phyloP scores from a whole-genome alignment of 2,888 invertebrate species.

The Ecliptopera silaceata region DNA sequence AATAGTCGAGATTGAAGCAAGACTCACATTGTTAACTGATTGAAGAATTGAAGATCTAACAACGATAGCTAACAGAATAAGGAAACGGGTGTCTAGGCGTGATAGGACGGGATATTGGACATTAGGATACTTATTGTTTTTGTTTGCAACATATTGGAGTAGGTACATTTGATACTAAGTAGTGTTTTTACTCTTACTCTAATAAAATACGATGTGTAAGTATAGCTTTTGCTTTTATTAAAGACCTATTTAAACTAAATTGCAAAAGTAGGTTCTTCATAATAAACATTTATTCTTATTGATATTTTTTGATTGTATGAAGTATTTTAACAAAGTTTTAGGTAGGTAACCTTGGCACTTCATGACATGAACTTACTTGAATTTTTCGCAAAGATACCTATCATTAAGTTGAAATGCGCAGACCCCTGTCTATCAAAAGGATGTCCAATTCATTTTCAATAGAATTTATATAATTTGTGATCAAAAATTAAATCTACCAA shows the following conservation, averaged over 20 bases:
- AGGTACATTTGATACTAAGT: too few species aligned
- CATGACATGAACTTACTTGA: not conserved
- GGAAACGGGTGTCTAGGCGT: slow-evolving; percentile 69
- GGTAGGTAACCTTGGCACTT: too few species aligned
- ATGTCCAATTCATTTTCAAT: slow-evolving; percentile 1
- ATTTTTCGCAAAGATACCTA: not conserved
- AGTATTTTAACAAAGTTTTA: too few species aligned
- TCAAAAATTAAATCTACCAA: slow-evolving; percentile 4
- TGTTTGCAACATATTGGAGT: not conserved
- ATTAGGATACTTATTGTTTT: slow-evolving; percentile 46
- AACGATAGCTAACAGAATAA: slow-evolving; percentile 68
- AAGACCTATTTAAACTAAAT: too few species aligned
- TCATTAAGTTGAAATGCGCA: not conserved
- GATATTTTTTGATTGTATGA: too few species aligned
- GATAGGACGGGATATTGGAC: slow-evolving; percentile 61
- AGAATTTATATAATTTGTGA: slow-evolving; percentile 9
- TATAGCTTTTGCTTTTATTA: too few species aligned
- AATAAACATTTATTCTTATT: too few species aligned
- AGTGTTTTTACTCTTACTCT: too few species aligned
- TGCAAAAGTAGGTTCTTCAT: too few species aligned
- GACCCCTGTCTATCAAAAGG: not conserved
- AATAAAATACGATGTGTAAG: too few species aligned
- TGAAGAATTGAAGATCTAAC: slow-evolving; percentile 71
- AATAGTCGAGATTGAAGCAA: slow-evolving; percentile 77
- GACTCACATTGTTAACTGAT: slow-evolving; percentile 70